Percentiles rank a stretch among this genome's conserved stretches.
phyloP scores from a whole-genome alignment of 2,113 vertebrate genomes.

The Fregata magnificens region DNA sequence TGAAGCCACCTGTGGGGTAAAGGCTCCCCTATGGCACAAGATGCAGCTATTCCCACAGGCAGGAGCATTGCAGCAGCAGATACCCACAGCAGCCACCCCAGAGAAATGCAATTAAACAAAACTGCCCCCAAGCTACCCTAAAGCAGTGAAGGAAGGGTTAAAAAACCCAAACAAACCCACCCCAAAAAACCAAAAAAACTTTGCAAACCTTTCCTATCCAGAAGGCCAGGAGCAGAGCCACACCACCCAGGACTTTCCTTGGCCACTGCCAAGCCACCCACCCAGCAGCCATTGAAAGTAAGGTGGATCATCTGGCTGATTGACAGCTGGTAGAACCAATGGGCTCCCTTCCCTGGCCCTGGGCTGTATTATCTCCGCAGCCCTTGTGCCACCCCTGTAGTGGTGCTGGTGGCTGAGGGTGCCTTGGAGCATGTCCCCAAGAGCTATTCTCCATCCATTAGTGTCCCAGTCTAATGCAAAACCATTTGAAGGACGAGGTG shows the following conservation, averaged over 20 bases:
- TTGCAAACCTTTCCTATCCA: neutral
- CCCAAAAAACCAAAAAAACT: neutral
- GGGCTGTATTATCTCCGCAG: neutral
- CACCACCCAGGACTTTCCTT: neutral
- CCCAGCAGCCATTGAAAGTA: neutral
- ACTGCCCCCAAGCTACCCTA: neutral
- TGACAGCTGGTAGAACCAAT: neutral
- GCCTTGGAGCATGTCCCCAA: neutral
- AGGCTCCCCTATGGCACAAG: fast-evolving
- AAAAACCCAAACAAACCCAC: neutral
- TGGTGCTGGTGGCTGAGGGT: neutral
- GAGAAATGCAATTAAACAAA: neutral
- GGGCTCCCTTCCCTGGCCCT: neutral
- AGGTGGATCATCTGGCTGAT: neutral
- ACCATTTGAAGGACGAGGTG: neutral
- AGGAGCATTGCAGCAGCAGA: neutral
- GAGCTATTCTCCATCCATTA: neutral
- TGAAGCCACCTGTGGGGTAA: fast-evolving
- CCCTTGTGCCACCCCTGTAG: neutral
- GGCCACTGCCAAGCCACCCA: neutral
- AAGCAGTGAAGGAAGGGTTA: neutral
- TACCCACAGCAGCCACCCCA: neutral
- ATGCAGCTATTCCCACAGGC: neutral
- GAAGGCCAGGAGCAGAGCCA: neutral
- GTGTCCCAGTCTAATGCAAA: neutral